Evolutionary conservation across 2,888 invertebrate species (phyloP).

Genomic region (Parnassius orleans): DNA sequence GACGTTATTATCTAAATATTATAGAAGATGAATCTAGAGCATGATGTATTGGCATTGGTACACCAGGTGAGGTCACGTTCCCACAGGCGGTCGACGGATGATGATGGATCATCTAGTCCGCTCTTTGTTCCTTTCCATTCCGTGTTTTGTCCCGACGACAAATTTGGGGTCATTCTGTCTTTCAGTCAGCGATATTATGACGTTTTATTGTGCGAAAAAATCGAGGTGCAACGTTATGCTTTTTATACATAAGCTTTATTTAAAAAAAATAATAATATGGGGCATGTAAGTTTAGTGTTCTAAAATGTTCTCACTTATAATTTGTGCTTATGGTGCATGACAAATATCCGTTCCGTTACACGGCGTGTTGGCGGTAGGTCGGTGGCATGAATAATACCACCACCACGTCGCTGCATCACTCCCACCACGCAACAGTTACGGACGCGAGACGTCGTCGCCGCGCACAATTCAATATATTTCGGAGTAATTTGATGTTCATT

Average conservation of each 20-base stretch:
- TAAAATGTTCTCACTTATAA: slow-evolving; percentile 80
- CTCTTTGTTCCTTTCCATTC: slow-evolving; percentile 62
- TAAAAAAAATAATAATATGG: neutral
- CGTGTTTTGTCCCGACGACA: slow-evolving; percentile 65
- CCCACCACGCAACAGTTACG: slow-evolving; percentile 65
- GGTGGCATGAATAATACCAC: slow-evolving; percentile 62
- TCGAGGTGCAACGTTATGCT: slow-evolving; percentile 3
- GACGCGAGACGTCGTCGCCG: slow-evolving; percentile 74
- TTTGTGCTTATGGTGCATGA: slow-evolving; percentile 79
- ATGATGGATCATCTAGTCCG: slow-evolving; percentile 69
- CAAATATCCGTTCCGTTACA: slow-evolving; percentile 77
- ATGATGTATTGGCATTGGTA: slow-evolving; percentile 57
- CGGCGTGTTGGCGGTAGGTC: slow-evolving; percentile 65
- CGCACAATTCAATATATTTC: slow-evolving; percentile 79
- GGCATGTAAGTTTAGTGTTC: slow-evolving; percentile 51
- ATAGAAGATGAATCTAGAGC: slow-evolving; percentile 34
- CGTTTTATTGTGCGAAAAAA: slow-evolving; percentile 49
- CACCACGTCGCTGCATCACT: slow-evolving; percentile 45
- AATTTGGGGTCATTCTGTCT: slow-evolving; percentile 69
- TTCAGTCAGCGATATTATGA: slow-evolving; percentile 44
- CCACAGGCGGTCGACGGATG: slow-evolving; percentile 64
- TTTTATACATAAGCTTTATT: slow-evolving; percentile 3
- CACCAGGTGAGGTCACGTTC: slow-evolving; percentile 69
- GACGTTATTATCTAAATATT: slow-evolving; percentile 11
- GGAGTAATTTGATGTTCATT: slow-evolving; percentile 80